These are phyloP conservation scores for Rhorus exstirpatorius DNA, from an alignment of 2,888 invertebrate genomes.

Conservation along the genomic window DNA sequence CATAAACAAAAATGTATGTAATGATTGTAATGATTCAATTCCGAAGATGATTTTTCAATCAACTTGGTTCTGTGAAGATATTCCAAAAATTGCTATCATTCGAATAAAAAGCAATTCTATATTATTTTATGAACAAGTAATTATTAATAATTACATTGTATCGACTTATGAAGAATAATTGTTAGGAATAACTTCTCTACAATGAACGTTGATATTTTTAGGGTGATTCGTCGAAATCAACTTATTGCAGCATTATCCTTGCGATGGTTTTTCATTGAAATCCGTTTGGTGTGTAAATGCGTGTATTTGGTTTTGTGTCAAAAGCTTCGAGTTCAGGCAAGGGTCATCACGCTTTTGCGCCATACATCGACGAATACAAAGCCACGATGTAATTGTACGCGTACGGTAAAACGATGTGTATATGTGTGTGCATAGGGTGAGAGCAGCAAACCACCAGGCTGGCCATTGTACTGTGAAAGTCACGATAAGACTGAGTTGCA, in stretches of 20 bases:
- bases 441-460: constrained; percentile 55
- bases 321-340: constrained; percentile 26
- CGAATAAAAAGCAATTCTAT: too few species aligned
- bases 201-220: not conserved
- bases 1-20: too few species aligned
- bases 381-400: constrained; percentile 50
- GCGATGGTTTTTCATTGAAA: not conserved
- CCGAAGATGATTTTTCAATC: too few species aligned
- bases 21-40: too few species aligned
- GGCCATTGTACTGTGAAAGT: constrained; percentile 69
- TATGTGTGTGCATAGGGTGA: constrained; percentile 31
- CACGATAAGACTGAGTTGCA: constrained; percentile 65
- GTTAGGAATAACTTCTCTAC: too few species aligned
- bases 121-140: too few species aligned
- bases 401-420: constrained; percentile 11
- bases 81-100: too few species aligned
- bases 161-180: not conserved
- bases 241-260: not conserved
- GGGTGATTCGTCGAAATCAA: too few species aligned
- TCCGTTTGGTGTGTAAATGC: constrained; percentile 27
- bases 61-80: too few species aligned
- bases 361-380: constrained; percentile 70
- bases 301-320: constrained; percentile 13
- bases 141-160: too few species aligned
- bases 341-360: constrained; percentile 54